A percentile compares a stretch with the other conserved stretches of the same genome.
Conservation (phyloP, 1,140 invertebrate genomes). For the Halyomorpha halys region DNA sequence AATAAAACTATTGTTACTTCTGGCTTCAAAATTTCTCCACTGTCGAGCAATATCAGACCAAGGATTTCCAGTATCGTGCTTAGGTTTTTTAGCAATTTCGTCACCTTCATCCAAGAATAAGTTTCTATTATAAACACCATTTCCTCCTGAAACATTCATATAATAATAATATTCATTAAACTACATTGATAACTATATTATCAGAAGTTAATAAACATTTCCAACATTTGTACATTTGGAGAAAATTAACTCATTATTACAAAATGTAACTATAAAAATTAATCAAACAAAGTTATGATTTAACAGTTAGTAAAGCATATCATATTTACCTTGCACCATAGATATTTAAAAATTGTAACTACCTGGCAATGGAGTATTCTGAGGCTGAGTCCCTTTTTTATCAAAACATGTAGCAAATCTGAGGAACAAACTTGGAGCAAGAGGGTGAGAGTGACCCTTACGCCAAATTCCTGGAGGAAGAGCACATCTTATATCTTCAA, state of each 20-base stretch:
- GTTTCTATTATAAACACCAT: background rate
- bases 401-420: constrained; percentile 59
- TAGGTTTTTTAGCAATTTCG: constrained; percentile 32
- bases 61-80: constrained; percentile 42
- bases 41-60: constrained; percentile 57
- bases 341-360: too few species aligned
- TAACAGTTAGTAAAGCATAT: too few species aligned
- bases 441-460: constrained; percentile 46
- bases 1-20: constrained; percentile 12
- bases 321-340: too few species aligned
- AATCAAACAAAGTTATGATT: too few species aligned
- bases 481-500: constrained; percentile 43
- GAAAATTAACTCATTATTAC: too few species aligned
- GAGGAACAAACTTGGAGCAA: constrained; percentile 46
- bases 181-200: too few species aligned
- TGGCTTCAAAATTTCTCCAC: constrained; percentile 52
- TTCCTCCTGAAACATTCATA: too few species aligned
- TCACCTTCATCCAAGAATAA: constrained; percentile 33
- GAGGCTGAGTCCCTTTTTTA: constrained; percentile 29
- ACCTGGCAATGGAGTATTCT: background rate
- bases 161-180: too few species aligned
- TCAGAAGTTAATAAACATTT: too few species aligned
- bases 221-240: too few species aligned
- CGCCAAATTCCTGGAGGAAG: constrained; percentile 61
- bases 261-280: too few species aligned